Evolutionary conservation across 2,797 vertebrate species (phyloP), one percentile per base, ranked within the genome.

Genomic region (Enteromius unitaeniatus): DNA sequence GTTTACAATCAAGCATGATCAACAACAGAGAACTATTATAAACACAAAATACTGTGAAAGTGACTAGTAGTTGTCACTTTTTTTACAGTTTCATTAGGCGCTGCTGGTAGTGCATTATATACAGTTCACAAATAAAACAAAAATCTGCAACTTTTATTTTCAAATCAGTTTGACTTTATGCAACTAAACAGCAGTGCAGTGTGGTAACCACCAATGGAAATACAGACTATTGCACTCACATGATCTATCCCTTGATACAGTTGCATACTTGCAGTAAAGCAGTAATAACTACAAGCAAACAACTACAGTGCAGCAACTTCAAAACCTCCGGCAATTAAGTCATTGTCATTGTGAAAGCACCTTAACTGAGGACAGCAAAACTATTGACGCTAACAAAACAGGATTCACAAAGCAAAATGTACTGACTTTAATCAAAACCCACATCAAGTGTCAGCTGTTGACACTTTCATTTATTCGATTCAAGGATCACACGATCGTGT

Each of bases 401-500:
- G 67, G 53, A 42, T 17, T 13, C 13, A 17, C 23, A 72, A 62
- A 47, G 40, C 11, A 14, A 21, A 67, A 40, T 80, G 53, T 70
- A 37, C 51, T 9, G 51, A 58, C 11, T 75, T 75, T 58, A 76
- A 60, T 60, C 31, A 42, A 76, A 76, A 42, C 53, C 34, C 21
- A 19, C 19, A 28, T 21, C 11, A 55, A 83, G 62, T 47, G 49
- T 67, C 72, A 67, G 47, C 64, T 55, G 14, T 26, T 55, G 62
- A 76, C 64, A 49, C 28, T 67, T 78, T 6, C 1, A 68, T 76
- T 77, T 68, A n/a, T 72, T 58, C 45, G 51, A 45, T 69, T 69
- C 55, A 55, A 42, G 60, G 58, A 84, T 49, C 64, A 73, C 58
- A 68, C 21, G 40, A 60, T 51, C 11, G 45, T 76, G 69, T 83